Evolutionary conservation across 2,888 invertebrate genomes (phyloP), one percentile per base, ranked within the genome.

Genomic region (Pollenia griseotomentosa): DNA sequence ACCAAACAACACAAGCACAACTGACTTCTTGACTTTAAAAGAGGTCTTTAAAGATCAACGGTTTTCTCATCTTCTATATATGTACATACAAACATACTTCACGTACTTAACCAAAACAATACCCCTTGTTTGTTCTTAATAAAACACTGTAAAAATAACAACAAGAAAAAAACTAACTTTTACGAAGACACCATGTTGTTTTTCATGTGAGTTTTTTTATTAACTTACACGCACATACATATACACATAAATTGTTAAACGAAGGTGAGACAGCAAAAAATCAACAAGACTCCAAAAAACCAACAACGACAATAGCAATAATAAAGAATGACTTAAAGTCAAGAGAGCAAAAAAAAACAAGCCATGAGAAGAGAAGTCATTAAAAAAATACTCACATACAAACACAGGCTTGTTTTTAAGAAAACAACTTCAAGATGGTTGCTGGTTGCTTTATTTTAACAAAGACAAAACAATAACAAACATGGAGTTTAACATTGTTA

Each of bases 191-290:
- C 83, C 83, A 83, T 83, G 53, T 82, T 82, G 65, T 75, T 83
- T 75, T 48, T 23, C 61, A 71, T 80, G 73, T 57, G 57, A 66
- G 63, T 46, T 77, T 33, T 33, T 33, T 33, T 6, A 6, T 33
- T 6, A 33, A 33, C 33, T 33, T 77, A 55, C 23, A 44, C 44
- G 51, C 77, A 44, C 23, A 65, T 6, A 44, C 23, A 65, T 6
- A 19, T 14, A 14, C 19, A 40, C 42, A 79, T 71, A 57, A 65
- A 57, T 81, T 74, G 46, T 55, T 48, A 61, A 78, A 48, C 68
- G 84, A 87, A 87, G 87, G 87, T 87, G 84, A 87, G 87, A 61
- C 74, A 87, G 83, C 75, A 86, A 83, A 83, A 81, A 51, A 55
- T 61, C 40, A 78, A 78, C 61, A 65, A 83, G 53, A 53, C 68